phyloP scores from a whole-genome alignment of 2,888 invertebrate species.

The Macaria notata region DNA sequence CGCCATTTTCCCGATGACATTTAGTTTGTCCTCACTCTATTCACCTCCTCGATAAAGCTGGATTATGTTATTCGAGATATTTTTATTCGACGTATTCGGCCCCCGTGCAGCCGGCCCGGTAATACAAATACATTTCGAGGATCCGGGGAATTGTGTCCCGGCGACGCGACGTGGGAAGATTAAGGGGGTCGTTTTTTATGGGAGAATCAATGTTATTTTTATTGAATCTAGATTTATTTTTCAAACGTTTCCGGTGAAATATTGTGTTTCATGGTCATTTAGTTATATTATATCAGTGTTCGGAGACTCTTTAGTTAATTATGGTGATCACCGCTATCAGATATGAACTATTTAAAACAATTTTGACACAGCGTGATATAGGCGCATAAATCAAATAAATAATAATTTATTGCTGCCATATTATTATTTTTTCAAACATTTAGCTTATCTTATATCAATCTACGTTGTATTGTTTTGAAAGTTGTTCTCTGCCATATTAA shows the following conservation, averaged over 20 bases:
- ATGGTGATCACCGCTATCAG: too few species aligned
- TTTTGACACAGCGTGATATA: too few species aligned
- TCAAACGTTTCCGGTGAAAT: background rate
- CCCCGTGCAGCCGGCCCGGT: conserved; percentile 20
- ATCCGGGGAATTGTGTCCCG: conserved; percentile 19
- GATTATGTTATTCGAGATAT: conserved; percentile 48
- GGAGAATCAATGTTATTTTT: conserved; percentile 13
- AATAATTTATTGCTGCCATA: too few species aligned
- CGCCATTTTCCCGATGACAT: conserved; percentile 47
- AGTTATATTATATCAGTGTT: too few species aligned
- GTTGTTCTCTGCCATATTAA: too few species aligned
- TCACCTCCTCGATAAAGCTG: conserved; percentile 40
- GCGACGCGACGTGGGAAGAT: conserved; percentile 14
- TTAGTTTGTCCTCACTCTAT: conserved; percentile 54
- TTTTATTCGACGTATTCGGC: conserved; percentile 17
- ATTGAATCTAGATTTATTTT: conserved; percentile 10
- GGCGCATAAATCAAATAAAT: too few species aligned
- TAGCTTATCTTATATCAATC: too few species aligned
- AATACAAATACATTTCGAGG: conserved; percentile 21
- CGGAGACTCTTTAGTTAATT: too few species aligned
- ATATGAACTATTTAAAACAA: too few species aligned
- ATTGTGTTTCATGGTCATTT: too few species aligned
- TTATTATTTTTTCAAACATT: too few species aligned
- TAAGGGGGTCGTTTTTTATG: conserved; percentile 8
- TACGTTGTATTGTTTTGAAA: too few species aligned